A percentile compares a stretch with the other conserved stretches of the same genome.
Evolutionary conservation across 2,113 vertebrate species (phyloP).

Genomic region (Euleptes europaea): DNA sequence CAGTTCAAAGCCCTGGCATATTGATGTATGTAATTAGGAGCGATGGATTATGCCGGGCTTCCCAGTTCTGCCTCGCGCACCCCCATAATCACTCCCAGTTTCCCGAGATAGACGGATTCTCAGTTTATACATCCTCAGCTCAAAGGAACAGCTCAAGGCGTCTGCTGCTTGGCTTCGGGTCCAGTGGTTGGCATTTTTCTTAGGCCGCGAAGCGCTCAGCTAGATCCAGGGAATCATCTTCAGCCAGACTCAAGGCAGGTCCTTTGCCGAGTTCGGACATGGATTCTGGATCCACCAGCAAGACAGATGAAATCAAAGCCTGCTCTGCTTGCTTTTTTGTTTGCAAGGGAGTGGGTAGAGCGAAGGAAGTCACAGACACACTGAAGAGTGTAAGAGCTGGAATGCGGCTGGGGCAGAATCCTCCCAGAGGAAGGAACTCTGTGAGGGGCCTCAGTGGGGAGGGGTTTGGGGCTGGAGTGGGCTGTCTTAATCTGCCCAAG

Average conservation of each 20-base stretch:
- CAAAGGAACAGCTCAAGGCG: not conserved
- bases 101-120: not conserved
- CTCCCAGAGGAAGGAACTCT: slow-evolving; percentile 47
- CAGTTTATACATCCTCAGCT: not conserved
- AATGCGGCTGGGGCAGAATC: slow-evolving; percentile 29
- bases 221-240: not conserved
- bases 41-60: fast-evolving
- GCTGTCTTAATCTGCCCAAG: slow-evolving; percentile 42
- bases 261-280: not conserved
- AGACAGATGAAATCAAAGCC: not conserved
- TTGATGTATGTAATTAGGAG: not conserved
- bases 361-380: not conserved
- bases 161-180: not conserved
- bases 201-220: fast-evolving
- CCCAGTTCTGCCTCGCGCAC: fast-evolving
- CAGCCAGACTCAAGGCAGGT: not conserved
- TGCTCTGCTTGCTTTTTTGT: not conserved
- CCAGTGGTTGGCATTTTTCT: not conserved
- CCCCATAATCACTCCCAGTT: not conserved
- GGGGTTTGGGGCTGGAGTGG: slow-evolving; percentile 49
- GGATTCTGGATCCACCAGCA: not conserved
- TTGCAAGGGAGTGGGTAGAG: no score
- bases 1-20: not conserved
- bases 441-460: slow-evolving; percentile 28
- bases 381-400: not conserved